These are phyloP conservation scores for Lithobates pipiens DNA, from an alignment of 2,797 vertebrate genomes.

Conservation along the genomic window DNA sequence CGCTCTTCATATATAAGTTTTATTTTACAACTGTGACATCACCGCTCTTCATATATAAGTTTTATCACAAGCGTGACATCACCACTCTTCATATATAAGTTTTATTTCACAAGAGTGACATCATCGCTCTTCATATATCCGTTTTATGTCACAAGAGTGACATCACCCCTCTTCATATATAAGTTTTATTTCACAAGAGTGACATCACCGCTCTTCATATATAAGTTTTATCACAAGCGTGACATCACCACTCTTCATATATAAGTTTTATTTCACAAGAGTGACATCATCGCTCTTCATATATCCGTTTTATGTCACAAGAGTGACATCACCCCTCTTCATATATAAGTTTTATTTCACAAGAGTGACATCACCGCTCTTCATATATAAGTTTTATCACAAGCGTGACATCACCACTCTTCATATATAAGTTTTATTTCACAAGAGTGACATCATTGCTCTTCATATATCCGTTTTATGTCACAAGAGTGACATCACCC, in stretches of 20 bases:
- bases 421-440: no score
- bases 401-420: not conserved
- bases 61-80: not conserved
- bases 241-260: not conserved
- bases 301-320: not conserved
- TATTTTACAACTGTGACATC: not conserved
- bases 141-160: not conserved
- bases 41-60: not conserved
- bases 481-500: not conserved
- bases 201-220: not conserved
- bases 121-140: not conserved
- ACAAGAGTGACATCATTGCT: not conserved
- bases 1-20: no score
- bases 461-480: not conserved
- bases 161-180: no score
- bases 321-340: not conserved
- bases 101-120: not conserved
- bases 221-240: not conserved
- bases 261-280: not conserved
- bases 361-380: not conserved
- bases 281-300: not conserved
- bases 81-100: no score
- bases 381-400: not conserved
- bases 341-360: no score
- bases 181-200: not conserved